Evolutionary conservation across 2,888 invertebrate species (phyloP).

Genomic region (Bombylius discolor): DNA sequence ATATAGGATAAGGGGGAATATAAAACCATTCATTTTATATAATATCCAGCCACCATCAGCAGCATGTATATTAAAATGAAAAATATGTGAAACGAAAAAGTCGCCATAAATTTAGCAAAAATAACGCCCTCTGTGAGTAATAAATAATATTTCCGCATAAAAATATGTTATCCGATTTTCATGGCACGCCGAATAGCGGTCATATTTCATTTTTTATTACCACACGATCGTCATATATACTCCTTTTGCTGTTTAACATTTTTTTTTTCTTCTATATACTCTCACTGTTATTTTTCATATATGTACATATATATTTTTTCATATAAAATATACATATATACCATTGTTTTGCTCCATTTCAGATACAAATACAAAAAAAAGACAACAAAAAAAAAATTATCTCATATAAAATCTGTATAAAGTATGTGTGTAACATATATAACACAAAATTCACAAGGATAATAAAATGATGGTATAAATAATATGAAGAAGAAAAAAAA

Average conservation of each 20-base stretch:
- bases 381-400: no score
- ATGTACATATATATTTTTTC: not conserved
- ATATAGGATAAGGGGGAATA: no score
- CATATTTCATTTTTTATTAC: conserved; percentile 36
- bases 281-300: no score
- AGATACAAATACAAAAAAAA: no score
- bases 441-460: no score
- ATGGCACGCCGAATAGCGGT: conserved; percentile 30
- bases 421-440: no score
- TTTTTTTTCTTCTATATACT: no score
- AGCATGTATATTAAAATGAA: conserved; percentile 14
- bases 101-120: conserved; percentile 16
- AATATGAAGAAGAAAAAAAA: no score
- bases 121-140: conserved; percentile 29
- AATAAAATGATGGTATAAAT: no score
- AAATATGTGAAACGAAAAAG: conserved; percentile 11
- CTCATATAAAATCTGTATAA: no score
- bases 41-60: not conserved
- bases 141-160: conserved; percentile 34
- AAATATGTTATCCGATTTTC: conserved; percentile 36
- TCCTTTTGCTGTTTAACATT: not conserved
- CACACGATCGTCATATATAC: conserved; percentile 15
- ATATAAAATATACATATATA: not conserved
- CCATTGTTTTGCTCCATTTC: no score
- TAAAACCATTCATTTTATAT: not conserved